These are phyloP conservation scores for Lateolabrax maculatus DNA, from an alignment of 2,797 vertebrate genomes.

Conservation along the genomic window DNA sequence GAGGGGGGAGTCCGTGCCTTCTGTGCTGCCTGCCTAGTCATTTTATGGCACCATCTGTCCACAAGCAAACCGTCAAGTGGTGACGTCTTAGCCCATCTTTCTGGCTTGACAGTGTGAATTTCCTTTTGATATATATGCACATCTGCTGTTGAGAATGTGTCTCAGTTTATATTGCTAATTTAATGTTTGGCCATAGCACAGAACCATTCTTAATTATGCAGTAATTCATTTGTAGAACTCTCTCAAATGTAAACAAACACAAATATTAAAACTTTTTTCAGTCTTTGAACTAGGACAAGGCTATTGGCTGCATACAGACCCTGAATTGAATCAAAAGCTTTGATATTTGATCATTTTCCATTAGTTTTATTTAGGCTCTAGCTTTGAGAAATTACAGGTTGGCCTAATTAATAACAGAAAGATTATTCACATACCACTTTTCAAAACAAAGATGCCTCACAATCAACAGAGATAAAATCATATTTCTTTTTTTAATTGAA, in stretches of 20 bases:
- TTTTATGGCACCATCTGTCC: constrained; percentile 85
- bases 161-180: constrained; percentile 61
- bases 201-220: constrained; percentile 54
- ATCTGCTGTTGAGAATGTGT: constrained; percentile 68
- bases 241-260: constrained; percentile 41
- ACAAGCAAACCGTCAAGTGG: constrained; percentile 78
- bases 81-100: constrained; percentile 73
- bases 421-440: background rate
- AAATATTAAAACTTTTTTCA: constrained; percentile 31
- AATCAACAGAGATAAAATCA: background rate
- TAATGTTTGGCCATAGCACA: constrained; percentile 56
- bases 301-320: constrained; percentile 16
- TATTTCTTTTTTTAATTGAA: too few relatives aligned
- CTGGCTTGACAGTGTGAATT: constrained; percentile 66
- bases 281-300: constrained; percentile 36
- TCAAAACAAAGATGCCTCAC: constrained; percentile 6
- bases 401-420: constrained; percentile 16
- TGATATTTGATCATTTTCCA: constrained; percentile 26
- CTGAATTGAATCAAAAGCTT: constrained; percentile 34
- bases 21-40: constrained; percentile 81
- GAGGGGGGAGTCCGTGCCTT: constrained; percentile 59
- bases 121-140: constrained; percentile 70
- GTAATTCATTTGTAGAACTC: constrained; percentile 53
- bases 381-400: constrained; percentile 14
- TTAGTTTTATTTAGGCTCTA: constrained; percentile 6